Evolutionary conservation across 2,888 invertebrate species (phyloP).

Genomic region (Synanthedon tipuliformis): DNA sequence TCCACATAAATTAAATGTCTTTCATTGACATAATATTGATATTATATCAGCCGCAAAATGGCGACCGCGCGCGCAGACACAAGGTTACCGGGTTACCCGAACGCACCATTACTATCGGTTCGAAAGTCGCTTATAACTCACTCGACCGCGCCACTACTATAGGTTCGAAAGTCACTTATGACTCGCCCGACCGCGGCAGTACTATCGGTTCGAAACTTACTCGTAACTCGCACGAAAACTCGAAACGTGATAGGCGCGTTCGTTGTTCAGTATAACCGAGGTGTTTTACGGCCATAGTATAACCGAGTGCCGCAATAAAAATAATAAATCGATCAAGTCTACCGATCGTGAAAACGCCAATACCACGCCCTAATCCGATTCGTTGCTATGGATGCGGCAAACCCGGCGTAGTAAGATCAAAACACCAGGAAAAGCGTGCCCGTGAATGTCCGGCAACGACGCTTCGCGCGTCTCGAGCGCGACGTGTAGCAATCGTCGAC

Average conservation of each 20-base stretch:
- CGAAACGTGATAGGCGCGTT: neutral
- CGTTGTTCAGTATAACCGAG: neutral
- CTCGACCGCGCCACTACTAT: too few relatives aligned
- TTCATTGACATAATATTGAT: too few relatives aligned
- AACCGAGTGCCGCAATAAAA: neutral
- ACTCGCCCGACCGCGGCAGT: neutral
- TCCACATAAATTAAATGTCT: too few relatives aligned
- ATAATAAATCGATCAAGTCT: neutral
- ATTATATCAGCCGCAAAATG: too few relatives aligned
- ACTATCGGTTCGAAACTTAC: neutral
- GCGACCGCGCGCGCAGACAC: too few relatives aligned
- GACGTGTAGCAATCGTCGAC: neutral
- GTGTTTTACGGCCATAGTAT: neutral
- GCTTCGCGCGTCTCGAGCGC: neutral
- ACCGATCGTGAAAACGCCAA: neutral
- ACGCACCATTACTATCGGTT: too few relatives aligned
- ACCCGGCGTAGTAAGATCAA: neutral
- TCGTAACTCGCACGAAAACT: neutral
- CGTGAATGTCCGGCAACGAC: neutral
- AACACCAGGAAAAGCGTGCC: neutral
- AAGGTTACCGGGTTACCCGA: too few relatives aligned
- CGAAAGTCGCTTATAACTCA: too few relatives aligned
- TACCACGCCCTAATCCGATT: neutral
- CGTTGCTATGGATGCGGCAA: neutral
- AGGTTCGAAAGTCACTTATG: neutral